Conservation (phyloP, 1,140 invertebrate species). For the Drosophila bocqueti region DNA sequence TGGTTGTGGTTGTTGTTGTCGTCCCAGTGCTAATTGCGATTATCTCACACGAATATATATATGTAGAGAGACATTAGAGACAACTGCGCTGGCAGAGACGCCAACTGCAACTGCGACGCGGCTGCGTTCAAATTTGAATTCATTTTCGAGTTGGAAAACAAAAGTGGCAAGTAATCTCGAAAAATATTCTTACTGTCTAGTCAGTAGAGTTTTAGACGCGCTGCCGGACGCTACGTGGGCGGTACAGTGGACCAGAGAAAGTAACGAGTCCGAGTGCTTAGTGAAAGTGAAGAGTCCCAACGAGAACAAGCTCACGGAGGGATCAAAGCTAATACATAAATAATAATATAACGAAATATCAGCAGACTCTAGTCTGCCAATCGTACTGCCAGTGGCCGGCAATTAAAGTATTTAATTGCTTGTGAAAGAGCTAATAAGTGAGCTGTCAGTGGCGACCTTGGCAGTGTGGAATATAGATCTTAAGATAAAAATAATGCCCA, state of each 20-base stretch:
- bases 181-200: slow-evolving; percentile 76
- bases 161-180: slow-evolving; percentile 77
- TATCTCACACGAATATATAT: slow-evolving; percentile 71
- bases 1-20: slow-evolving; percentile 47
- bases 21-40: slow-evolving; percentile 82
- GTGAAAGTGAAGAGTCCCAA: slow-evolving; percentile 47
- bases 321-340: background rate
- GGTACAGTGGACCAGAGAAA: slow-evolving; percentile 16
- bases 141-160: slow-evolving; percentile 73
- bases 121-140: slow-evolving; percentile 77
- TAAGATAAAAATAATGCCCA: slow-evolving; percentile 54
- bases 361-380: slow-evolving; percentile 19
- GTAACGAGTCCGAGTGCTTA: background rate
- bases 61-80: slow-evolving; percentile 47
- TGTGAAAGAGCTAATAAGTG: slow-evolving; percentile 71
- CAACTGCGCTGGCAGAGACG: slow-evolving; percentile 44
- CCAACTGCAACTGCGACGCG: slow-evolving; percentile 56
- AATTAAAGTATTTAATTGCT: slow-evolving; percentile 74
- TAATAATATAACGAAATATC: background rate
- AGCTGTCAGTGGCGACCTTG: slow-evolving; percentile 57
- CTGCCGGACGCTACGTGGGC: slow-evolving; percentile 72
- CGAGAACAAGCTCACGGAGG: background rate
- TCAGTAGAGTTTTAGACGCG: slow-evolving; percentile 82
- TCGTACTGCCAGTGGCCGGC: slow-evolving; percentile 35
- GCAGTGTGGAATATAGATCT: slow-evolving; percentile 70